These are phyloP conservation scores for Helicolenus hilgendorfi DNA, from an alignment of 2,797 vertebrate genomes.

Conservation along the genomic window DNA sequence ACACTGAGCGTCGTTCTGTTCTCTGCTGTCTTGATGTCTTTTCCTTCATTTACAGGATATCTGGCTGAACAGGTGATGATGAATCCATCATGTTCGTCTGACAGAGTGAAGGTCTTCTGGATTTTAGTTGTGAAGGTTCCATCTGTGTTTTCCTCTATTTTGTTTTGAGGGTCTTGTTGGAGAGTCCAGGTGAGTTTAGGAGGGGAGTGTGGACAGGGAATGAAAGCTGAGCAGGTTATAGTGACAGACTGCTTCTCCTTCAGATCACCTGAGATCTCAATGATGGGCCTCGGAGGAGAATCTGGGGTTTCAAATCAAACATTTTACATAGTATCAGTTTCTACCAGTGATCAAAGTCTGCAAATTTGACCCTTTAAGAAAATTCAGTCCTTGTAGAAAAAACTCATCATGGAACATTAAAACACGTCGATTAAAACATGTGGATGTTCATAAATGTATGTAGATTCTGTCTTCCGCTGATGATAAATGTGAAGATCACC, in stretches of 20 bases:
- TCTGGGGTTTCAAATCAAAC: slow-evolving; percentile 34
- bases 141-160: slow-evolving; percentile 28
- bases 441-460: neutral
- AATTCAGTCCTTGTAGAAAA: neutral
- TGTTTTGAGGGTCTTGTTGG: slow-evolving; percentile 2
- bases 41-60: slow-evolving; percentile 49
- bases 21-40: neutral
- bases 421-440: neutral
- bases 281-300: slow-evolving; percentile 9
- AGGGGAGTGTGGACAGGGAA: slow-evolving; percentile 71
- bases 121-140: slow-evolving; percentile 43
- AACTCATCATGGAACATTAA: neutral
- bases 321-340: neutral
- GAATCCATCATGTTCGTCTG: slow-evolving; percentile 49
- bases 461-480: neutral
- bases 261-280: slow-evolving; percentile 13
- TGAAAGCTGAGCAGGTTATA: slow-evolving; percentile 71
- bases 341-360: neutral
- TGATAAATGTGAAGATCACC: neutral
- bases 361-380: neutral
- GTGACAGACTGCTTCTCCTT: slow-evolving; percentile 37
- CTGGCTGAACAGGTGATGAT: slow-evolving; percentile 57
- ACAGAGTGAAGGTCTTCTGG: slow-evolving; percentile 49
- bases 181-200: slow-evolving; percentile 74
- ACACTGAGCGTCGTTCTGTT: slow-evolving; percentile 17